Evolutionary conservation across 2,113 vertebrate genomes (phyloP), one percentile per base, ranked within the genome.

Genomic region (Rhynchopsitta pachyrhyncha): DNA sequence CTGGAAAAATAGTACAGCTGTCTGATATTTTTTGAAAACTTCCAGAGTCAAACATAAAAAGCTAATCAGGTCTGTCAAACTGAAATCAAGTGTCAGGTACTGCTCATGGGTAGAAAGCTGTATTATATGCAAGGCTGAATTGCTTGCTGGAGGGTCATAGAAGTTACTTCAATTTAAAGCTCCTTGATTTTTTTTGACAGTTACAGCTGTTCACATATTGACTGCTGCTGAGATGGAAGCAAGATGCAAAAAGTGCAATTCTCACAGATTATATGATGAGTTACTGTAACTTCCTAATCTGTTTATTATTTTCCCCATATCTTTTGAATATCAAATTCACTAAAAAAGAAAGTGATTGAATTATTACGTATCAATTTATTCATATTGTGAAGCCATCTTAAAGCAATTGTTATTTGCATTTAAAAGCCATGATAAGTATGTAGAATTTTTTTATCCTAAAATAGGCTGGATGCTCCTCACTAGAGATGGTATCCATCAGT

Each of bases 401-500:
- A 27, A 57, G 17, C 8, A 50, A 16, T 66, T 5, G 37, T 49
- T 50, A 24, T 41, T 63, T 82, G 13, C 1, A 23, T 68, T 81
- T 88, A 37, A 70, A 76, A 71, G 31, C 35, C 6, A 11, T 10
- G 3, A 4, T 33, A 68, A 63, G 5, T 28, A 52, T 13, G 6
- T 77, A 33, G 15, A 67, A 33, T 39, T 88, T 92, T 69, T 82
- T 17, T 17, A 27, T n/a, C 10, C 9, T 53, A 25, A 37, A 1
- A 13, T 55, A 39, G 6, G 12, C 23, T 57, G 37, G 20, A 27
- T 70, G 2, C 28, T 74, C 8, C 0, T 0, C 29, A 5, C 12
- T 52, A 18, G 50, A 20, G 11, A 37, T 27, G 25, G 10, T 17
- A 18, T 46, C 41, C 11, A 7, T 42, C 82, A 52, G 0, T 37